Evolutionary conservation across 2,113 vertebrate species (phyloP).

Genomic region (Mionectes macconnelli): DNA sequence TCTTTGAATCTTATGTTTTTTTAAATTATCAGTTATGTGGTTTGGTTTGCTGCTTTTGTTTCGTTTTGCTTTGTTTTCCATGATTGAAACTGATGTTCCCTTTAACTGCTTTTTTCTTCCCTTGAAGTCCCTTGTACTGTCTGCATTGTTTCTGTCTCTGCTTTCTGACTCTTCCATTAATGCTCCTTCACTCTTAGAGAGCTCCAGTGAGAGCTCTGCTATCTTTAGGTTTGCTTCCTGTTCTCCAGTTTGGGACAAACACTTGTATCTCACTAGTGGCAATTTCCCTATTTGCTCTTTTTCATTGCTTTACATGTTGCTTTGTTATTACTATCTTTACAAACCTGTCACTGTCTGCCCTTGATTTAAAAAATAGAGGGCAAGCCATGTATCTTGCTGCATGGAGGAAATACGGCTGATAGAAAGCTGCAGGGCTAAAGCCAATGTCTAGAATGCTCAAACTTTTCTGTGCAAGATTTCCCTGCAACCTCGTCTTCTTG

Average conservation of each 20-base stretch:
- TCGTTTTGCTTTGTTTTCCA: background rate
- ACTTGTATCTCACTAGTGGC: background rate
- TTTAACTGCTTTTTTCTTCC: background rate
- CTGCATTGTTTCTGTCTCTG: background rate
- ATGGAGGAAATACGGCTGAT: conserved; percentile 11
- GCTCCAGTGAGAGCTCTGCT: background rate
- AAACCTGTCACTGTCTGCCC: conserved; percentile 7
- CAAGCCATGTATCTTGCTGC: background rate
- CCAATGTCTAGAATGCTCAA: conserved; percentile 13
- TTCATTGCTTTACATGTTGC: conserved; percentile 27
- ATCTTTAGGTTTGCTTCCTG: background rate
- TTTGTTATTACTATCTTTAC: conserved; percentile 15
- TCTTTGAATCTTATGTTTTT: background rate
- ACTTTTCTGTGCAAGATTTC: conserved; percentile 16
- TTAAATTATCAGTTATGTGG: background rate
- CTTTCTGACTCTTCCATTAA: background rate
- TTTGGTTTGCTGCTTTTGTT: background rate
- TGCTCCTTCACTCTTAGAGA: background rate
- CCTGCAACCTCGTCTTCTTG: conserved; percentile 22
- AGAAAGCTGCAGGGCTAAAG: conserved; percentile 19
- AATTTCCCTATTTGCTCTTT: conserved; percentile 4
- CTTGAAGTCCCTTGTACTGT: background rate
- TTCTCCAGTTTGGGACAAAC: background rate
- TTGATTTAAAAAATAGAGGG: conserved; percentile 21
- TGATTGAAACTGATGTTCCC: background rate